Evolutionary conservation across 2,888 invertebrate genomes (phyloP).

Genomic region (Diarsia brunnea): DNA sequence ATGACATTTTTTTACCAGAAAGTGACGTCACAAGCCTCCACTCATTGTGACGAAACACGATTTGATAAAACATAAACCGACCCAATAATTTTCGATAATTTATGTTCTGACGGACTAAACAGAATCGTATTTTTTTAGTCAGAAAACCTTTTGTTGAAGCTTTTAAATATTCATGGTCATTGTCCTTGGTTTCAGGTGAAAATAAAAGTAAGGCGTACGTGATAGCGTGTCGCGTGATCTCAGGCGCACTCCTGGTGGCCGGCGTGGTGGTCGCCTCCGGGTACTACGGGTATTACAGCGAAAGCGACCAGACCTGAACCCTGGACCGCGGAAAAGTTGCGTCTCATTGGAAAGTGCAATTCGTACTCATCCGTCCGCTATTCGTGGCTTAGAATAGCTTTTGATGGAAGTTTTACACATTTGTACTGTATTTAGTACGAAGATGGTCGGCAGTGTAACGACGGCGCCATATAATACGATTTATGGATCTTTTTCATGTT

Average conservation of each 20-base stretch:
- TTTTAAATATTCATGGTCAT: not conserved
- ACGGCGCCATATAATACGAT: conserved; percentile 15
- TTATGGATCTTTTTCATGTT: conserved; percentile 46
- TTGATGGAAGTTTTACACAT: conserved; percentile 73
- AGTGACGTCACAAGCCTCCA: no score
- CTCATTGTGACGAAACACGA: no score
- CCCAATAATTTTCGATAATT: no score
- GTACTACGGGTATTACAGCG: conserved; percentile 69
- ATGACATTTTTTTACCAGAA: no score
- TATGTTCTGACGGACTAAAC: no score
- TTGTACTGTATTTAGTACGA: conserved; percentile 50
- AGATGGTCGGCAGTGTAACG: conserved; percentile 3
- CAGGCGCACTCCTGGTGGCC: conserved; percentile 71
- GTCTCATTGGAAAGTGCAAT: conserved; percentile 70
- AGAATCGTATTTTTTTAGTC: no score
- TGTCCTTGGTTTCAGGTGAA: conserved; percentile 78
- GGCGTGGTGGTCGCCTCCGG: conserved; percentile 69
- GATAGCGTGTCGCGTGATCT: conserved; percentile 73
- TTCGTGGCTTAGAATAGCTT: conserved; percentile 68
- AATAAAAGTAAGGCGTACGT: conserved; percentile 74
- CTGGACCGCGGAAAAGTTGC: conserved; percentile 17
- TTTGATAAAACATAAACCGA: no score
- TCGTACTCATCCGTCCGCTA: conserved; percentile 76
- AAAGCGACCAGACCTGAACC: conserved; percentile 71
- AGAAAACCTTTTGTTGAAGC: not conserved